Conservation (phyloP, 2,797 vertebrate species). For the Squalus acanthias region DNA sequence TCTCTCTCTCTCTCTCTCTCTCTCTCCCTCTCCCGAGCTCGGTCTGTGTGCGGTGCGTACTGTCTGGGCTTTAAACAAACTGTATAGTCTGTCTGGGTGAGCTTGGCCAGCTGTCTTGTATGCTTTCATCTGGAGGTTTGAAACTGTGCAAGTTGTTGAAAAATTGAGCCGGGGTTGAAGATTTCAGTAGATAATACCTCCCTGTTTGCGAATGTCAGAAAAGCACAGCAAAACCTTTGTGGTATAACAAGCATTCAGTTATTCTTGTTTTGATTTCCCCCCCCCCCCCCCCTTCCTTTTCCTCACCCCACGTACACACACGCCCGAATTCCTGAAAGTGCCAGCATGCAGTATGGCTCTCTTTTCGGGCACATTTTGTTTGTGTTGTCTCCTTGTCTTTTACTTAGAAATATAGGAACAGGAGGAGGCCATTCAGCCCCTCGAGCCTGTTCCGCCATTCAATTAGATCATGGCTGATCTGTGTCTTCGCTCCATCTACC, state of each 20-base stretch:
- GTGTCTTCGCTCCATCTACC: background rate
- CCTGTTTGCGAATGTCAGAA: background rate
- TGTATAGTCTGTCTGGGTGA: background rate
- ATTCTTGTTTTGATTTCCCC: background rate
- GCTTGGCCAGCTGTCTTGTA: constrained; percentile 12
- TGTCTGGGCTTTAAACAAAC: constrained; percentile 31
- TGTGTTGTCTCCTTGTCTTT: background rate
- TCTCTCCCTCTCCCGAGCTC: background rate
- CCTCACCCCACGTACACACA: background rate
- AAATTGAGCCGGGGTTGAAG: background rate
- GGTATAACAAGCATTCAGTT: background rate
- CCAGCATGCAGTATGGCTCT: background rate
- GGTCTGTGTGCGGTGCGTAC: background rate
- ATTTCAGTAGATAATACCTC: background rate
- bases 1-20: background rate
- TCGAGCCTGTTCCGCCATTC: background rate
- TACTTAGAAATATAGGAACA: background rate
- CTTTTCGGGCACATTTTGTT: background rate
- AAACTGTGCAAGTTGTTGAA: background rate
- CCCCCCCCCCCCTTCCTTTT: background rate
- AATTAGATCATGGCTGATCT: background rate
- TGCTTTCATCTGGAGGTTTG: background rate
- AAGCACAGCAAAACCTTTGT: background rate
- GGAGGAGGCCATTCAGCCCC: background rate
- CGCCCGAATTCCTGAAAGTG: background rate